phyloP scores from a whole-genome alignment of 2,113 vertebrate species.

The Hippocampus zosterae region DNA sequence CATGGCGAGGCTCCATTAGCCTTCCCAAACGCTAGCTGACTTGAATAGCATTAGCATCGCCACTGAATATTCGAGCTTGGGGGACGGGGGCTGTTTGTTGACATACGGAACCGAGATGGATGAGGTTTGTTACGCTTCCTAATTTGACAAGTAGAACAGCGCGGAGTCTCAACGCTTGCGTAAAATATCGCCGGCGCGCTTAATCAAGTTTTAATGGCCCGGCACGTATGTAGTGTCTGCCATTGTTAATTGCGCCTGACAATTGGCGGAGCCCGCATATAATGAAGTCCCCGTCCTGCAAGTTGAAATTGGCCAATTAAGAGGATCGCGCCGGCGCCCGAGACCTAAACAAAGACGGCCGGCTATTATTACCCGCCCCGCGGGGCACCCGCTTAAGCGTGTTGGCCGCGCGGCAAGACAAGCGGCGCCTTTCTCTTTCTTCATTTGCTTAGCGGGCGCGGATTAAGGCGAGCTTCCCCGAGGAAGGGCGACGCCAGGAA shows the following conservation, averaged over 20 bases:
- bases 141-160: background rate
- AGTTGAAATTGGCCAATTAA: slow-evolving; percentile 38
- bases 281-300: slow-evolving; percentile 33
- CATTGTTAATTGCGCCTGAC: background rate
- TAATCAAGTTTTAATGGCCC: background rate
- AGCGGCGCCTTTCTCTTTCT: slow-evolving; percentile 31
- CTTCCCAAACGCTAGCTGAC: background rate
- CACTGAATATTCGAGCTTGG: no score
- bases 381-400: slow-evolving; percentile 36
- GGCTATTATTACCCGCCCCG: slow-evolving; percentile 59
- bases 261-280: background rate
- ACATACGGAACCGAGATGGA: background rate
- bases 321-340: slow-evolving; percentile 25
- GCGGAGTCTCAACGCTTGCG: background rate
- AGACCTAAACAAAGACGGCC: slow-evolving; percentile 48
- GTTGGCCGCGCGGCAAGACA: slow-evolving; percentile 35
- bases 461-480: slow-evolving; percentile 48
- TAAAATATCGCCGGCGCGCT: background rate
- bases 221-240: no score
- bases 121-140: no score
- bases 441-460: slow-evolving; percentile 1
- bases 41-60: background rate
- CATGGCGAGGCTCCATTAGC: background rate
- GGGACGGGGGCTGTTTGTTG: background rate
- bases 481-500: background rate